Conservation (phyloP, 2,888 invertebrate genomes). For the Neoitamus cyanurus region DNA sequence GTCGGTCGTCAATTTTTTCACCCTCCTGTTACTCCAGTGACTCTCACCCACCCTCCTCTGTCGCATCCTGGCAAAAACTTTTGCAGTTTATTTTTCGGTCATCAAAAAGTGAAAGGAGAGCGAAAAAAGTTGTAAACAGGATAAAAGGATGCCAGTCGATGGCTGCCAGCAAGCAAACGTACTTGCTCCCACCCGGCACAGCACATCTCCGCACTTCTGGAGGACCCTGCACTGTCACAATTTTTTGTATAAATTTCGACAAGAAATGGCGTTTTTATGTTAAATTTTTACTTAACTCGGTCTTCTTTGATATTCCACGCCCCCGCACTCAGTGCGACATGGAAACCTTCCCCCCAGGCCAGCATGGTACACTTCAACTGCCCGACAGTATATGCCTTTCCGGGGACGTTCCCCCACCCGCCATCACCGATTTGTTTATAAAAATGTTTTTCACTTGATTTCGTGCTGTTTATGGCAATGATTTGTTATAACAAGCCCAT, state of each 20-base stretch:
- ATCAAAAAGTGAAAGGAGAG: conserved; percentile 24
- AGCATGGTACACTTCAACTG: not conserved
- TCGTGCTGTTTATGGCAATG: conserved; percentile 5
- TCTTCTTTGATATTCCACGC: conserved; percentile 21
- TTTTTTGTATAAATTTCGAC: conserved; percentile 25
- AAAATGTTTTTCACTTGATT: not conserved
- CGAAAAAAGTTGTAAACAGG: conserved; percentile 33
- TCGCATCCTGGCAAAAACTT: not conserved
- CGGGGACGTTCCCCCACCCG: not conserved
- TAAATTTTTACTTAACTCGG: conserved; percentile 39
- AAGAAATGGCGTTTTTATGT: conserved; percentile 40
- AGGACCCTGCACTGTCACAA: not conserved
- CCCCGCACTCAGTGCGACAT: not conserved
- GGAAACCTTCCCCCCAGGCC: not conserved
- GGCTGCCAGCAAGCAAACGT: conserved; percentile 4
- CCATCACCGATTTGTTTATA: not conserved
- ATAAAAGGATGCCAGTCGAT: conserved; percentile 30
- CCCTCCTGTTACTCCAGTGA: not conserved
- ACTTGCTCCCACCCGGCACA: not conserved
- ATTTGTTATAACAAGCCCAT: not conserved
- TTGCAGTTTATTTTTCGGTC: conserved; percentile 30
- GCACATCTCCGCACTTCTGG: not conserved
- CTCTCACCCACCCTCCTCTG: not conserved
- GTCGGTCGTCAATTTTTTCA: not conserved
- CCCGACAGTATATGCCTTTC: not conserved